A percentile compares a stretch with the other conserved stretches of the same genome.
These are phyloP conservation scores for Eupithecia centaureata DNA, from an alignment of 2,888 invertebrate species.

Conservation along the genomic window DNA sequence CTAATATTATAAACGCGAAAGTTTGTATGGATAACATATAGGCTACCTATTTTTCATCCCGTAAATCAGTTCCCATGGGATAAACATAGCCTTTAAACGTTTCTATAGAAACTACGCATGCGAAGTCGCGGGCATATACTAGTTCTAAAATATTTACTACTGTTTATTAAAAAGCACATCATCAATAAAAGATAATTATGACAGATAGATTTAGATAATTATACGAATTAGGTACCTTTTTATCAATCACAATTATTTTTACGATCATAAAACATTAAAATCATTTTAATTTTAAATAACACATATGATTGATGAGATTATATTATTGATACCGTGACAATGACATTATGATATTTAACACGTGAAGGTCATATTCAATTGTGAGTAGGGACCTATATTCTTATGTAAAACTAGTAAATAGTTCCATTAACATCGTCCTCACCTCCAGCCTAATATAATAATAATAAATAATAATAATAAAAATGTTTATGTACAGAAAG, in stretches of 20 bases:
- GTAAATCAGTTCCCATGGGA: no score
- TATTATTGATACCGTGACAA: conserved; percentile 27
- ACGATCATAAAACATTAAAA: conserved; percentile 30
- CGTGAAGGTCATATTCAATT: conserved; percentile 31
- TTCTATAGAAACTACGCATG: no score
- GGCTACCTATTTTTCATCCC: no score
- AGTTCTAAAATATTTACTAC: not conserved
- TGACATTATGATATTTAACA: conserved; percentile 30
- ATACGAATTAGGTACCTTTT: not conserved
- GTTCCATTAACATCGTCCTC: not conserved
- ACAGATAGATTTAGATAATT: not conserved
- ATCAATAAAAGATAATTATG: not conserved
- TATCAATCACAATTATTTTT: conserved; percentile 2
- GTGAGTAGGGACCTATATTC: not conserved
- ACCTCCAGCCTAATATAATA: no score
- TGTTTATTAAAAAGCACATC: not conserved
- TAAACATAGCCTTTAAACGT: no score
- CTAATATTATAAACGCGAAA: no score
- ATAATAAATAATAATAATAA: no score
- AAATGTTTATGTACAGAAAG: no score
- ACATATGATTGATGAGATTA: conserved; percentile 21
- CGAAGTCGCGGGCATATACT: no score
- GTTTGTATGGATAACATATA: no score
- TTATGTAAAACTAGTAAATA: not conserved
- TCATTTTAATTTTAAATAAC: conserved; percentile 19